Evolutionary conservation across 2,797 vertebrate species (phyloP), one percentile per base, ranked within the genome.

Genomic region (Champsocephalus esox): DNA sequence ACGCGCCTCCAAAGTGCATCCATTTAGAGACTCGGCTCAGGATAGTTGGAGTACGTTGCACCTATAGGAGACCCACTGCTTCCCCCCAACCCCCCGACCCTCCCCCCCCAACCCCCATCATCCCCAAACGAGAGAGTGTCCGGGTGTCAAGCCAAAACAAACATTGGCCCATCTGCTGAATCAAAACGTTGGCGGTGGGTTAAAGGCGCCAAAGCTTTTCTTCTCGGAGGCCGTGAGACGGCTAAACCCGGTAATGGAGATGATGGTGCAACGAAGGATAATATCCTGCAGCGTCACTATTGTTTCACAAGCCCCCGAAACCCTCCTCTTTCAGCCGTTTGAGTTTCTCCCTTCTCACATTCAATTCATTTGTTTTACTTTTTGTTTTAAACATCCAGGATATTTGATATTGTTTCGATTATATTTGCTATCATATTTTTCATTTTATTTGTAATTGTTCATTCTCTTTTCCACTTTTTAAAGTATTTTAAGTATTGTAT

Each of bases 121-220:
- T 9, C 34, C 1, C 79, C 66, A 54, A 71, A 79, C 76, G 73
- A 82, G 82, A 77, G 84, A 79, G 79, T 65, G 69, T 80, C 77
- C 5, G 72, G 68, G 82, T 77, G 84, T 87, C 86, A 86, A 87
- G 82, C 82, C 85, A 87, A 82, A 87, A 91, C 88, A 93, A 91
- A 90, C 86, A 90, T 77, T 80, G 75, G 45, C 81, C 82, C 90
- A 92, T 91, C 86, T 93, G 92, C 90, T 90, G 81, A 79, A 90
- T 87, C 66, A 28, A 86, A 91, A 88, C 76, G 90, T 92, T 83
- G 88, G 84, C 85, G 85, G 68, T 77, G 79, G 34, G 88, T 89
- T 85, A 91, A 82, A 82, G 85, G 85, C 38, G 38, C 80, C 65
- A 12, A 70, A 74, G 79, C 67, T 51, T 81, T 83, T 79, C 72